Evolutionary conservation across 2,888 invertebrate species (phyloP), one percentile per base, ranked within the genome.

Genomic region (Acanthococcus lagerstroemiae): DNA sequence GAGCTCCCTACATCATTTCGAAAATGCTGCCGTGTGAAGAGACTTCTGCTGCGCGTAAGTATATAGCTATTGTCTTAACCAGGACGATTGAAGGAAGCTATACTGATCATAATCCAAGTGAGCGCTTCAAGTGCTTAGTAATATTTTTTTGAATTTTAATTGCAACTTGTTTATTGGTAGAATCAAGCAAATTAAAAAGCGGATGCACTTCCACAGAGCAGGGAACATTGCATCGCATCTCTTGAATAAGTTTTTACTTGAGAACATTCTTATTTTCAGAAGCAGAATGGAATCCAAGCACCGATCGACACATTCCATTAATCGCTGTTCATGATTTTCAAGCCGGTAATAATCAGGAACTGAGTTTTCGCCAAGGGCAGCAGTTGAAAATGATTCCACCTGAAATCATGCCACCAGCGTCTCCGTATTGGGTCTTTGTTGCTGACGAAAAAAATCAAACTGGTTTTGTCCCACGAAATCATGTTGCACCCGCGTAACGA

Each of bases 1-100:
- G 91, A 0, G 93, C 92, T 9, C 96, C 97, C 0, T 96, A 93
- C 79, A 80, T 97, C 55, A 86, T 95, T 69, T 88, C 90, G 79
- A 88, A 85, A 75, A 82, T 94, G 46, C 37, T 67, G 7, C 67
- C 57, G 21, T 54, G 56, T 25, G 26, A 54, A 25, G 60, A 67
- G 15, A 25, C 30, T 44, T 37, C 54, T n/a, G 58, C 52, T 25
- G 17, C 50, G 44, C 37, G 55, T 44, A 4, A 22, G 44, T 58
- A 4, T 52, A 21, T 7, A 19, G 17, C 4, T 52, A 52, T 15
- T 48, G 6, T 6, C 17, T 12, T 48, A n/a, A n/a, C n/a, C n/a
- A n/a, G n/a, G n/a, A n/a, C n/a, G n/a, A n/a, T n/a, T n/a, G n/a
- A n/a, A 12, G 44, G 9, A 15, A 12, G 44, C 15, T 12, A 15